phyloP scores from a whole-genome alignment of 1,140 invertebrate species.

The Camponotus vicinus region DNA sequence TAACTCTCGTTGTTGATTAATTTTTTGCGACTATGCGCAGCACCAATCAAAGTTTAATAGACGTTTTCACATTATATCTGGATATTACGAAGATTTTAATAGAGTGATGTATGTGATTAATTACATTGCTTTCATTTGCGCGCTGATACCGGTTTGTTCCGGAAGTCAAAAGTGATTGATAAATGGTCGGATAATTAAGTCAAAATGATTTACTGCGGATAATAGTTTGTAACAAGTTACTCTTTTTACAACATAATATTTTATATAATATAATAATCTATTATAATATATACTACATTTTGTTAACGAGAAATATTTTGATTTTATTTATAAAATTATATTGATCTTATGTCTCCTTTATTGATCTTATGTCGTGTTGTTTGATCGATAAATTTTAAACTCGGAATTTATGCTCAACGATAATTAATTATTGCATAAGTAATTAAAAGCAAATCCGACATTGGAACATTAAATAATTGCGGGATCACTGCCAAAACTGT shows the following conservation, averaged over 20 bases:
- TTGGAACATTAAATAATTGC: background rate
- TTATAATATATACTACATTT: background rate
- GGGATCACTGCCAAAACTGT: background rate
- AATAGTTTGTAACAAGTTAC: slow-evolving; percentile 15
- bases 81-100: slow-evolving; percentile 28
- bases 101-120: slow-evolving; percentile 39
- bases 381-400: slow-evolving; percentile 35
- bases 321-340: background rate
- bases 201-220: background rate
- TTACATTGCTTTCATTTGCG: slow-evolving; percentile 18
- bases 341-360: slow-evolving; percentile 16
- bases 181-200: background rate
- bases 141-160: slow-evolving; percentile 1
- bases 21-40: background rate
- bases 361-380: slow-evolving; percentile 34
- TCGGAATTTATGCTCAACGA: background rate
- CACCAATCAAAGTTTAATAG: slow-evolving; percentile 15
- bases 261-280: background rate
- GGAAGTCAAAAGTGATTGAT: slow-evolving; percentile 32
- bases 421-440: slow-evolving; percentile 36
- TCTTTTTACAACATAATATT: background rate
- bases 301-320: background rate
- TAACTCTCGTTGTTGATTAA: background rate
- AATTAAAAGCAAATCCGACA: slow-evolving; percentile 21
- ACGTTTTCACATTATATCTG: slow-evolving; percentile 29